A percentile compares a stretch with the other conserved stretches of the same genome.
phyloP scores from a whole-genome alignment of 2,113 vertebrate species.

The Pomatostomus ruficeps region DNA sequence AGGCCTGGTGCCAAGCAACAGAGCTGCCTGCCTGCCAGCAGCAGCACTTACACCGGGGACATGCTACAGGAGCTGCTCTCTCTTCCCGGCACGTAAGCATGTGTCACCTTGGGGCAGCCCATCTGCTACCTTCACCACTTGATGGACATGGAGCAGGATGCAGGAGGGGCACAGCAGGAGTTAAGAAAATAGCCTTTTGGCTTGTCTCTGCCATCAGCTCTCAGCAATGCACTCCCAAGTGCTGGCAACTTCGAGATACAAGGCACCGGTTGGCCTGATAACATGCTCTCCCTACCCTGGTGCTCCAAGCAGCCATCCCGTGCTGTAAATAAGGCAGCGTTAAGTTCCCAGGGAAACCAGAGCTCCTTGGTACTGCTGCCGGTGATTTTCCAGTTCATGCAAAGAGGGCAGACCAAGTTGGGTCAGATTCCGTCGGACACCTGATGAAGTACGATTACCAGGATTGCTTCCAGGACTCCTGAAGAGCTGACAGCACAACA shows the following conservation, averaged over 20 bases:
- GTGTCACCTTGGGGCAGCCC: conserved; percentile 26
- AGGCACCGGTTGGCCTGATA: not conserved
- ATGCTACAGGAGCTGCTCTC: not conserved
- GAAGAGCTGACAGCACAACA: not conserved
- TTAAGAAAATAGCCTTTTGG: not conserved
- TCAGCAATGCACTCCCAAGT: not conserved
- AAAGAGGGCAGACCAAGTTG: not conserved
- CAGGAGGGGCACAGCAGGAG: not conserved
- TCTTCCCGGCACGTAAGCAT: not conserved
- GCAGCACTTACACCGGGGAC: not conserved
- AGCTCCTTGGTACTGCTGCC: not conserved
- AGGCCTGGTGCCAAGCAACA: conserved; percentile 45
- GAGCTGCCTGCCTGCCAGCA: conserved; percentile 10
- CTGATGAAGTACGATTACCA: not conserved
- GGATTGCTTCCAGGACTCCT: not conserved
- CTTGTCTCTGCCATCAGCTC: not conserved
- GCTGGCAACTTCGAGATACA: not conserved
- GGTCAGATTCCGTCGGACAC: not conserved
- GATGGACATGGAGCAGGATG: not conserved
- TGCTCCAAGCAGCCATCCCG: not conserved
- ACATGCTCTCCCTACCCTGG: not conserved
- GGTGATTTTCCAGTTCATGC: not conserved
- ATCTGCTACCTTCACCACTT: not conserved
- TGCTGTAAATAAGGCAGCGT: not conserved
- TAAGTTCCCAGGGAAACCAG: not conserved